Percentiles rank a stretch among this genome's conserved stretches.
Evolutionary conservation across 2,797 vertebrate species (phyloP).

Genomic region (Gambusia yucatana): DNA sequence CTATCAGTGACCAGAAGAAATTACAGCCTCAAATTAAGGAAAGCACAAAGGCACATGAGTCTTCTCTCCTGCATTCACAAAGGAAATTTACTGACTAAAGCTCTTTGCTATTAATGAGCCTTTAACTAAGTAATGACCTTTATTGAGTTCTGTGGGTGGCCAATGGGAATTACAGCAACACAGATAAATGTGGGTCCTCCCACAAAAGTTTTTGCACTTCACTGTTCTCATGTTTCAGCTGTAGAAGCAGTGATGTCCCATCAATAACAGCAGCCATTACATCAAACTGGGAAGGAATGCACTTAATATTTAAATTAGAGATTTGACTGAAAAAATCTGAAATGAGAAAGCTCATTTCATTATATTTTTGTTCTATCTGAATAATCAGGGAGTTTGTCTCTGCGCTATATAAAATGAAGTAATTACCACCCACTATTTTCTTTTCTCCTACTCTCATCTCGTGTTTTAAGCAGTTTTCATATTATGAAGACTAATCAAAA

Average conservation of each 20-base stretch:
- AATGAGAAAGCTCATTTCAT: neutral
- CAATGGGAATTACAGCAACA: conserved; percentile 34
- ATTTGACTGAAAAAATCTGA: neutral
- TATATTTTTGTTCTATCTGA: neutral
- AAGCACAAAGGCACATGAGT: neutral
- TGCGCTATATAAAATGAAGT: neutral
- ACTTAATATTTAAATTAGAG: conserved; percentile 1
- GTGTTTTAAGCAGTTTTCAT: neutral
- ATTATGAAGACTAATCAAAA: neutral
- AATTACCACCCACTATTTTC: neutral
- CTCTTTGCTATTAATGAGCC: conserved; percentile 39
- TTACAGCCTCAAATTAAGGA: conserved; percentile 1
- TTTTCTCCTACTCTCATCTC: neutral
- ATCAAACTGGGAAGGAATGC: conserved; percentile 7
- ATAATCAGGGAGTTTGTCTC: neutral
- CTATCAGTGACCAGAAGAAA: conserved; percentile 19
- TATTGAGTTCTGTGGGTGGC: conserved; percentile 33
- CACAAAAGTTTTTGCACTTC: conserved; percentile 7
- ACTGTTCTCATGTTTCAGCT: neutral
- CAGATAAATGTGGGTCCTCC: conserved; percentile 19
- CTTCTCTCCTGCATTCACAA: conserved; percentile 18
- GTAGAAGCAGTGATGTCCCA: conserved; percentile 1
- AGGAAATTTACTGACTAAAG: conserved; percentile 40
- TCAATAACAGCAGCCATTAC: conserved; percentile 32
- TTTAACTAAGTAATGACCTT: conserved; percentile 55